phyloP scores from a whole-genome alignment of 2,888 invertebrate species.

The Phragmatobia fuliginosa region DNA sequence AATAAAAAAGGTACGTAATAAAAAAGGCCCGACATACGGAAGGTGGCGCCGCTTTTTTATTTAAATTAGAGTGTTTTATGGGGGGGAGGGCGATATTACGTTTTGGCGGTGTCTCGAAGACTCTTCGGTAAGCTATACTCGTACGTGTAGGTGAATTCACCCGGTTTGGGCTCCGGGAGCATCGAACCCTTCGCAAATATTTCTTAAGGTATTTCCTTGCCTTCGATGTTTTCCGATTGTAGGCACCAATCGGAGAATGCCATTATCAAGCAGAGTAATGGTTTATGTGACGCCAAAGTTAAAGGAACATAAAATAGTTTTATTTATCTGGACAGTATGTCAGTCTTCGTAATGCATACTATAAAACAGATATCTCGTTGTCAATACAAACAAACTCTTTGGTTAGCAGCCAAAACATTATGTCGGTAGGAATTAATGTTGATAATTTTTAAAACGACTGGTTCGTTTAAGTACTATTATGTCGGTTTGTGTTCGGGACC shows the following conservation, averaged over 20 bases:
- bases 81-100: conserved; percentile 85
- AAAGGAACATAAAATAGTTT: conserved; percentile 23
- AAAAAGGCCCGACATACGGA: conserved; percentile 86
- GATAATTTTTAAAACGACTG: conserved; percentile 57
- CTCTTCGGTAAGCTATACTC: conserved; percentile 74
- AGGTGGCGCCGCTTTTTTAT: conserved; percentile 87
- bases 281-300: conserved; percentile 47
- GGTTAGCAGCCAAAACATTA: conserved; percentile 71
- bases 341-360: conserved; percentile 17
- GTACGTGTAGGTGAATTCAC: conserved; percentile 70
- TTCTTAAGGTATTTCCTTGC: conserved; percentile 67
- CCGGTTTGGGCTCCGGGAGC: conserved; percentile 60
- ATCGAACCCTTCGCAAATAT: conserved; percentile 71
- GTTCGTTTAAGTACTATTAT: conserved; percentile 61
- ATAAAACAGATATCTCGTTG: conserved; percentile 62
- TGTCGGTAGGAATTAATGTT: conserved; percentile 62
- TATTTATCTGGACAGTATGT: conserved; percentile 11
- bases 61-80: conserved; percentile 87
- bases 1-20: conserved; percentile 87
- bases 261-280: conserved; percentile 45
- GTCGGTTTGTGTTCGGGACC: conserved; percentile 54
- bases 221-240: conserved; percentile 62
- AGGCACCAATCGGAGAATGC: conserved; percentile 55
- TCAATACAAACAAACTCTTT: conserved; percentile 61
- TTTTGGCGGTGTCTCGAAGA: conserved; percentile 82